Evolutionary conservation across 2,888 invertebrate genomes (phyloP), one percentile per base, ranked within the genome.

Genomic region (Thymelicus lineola): DNA sequence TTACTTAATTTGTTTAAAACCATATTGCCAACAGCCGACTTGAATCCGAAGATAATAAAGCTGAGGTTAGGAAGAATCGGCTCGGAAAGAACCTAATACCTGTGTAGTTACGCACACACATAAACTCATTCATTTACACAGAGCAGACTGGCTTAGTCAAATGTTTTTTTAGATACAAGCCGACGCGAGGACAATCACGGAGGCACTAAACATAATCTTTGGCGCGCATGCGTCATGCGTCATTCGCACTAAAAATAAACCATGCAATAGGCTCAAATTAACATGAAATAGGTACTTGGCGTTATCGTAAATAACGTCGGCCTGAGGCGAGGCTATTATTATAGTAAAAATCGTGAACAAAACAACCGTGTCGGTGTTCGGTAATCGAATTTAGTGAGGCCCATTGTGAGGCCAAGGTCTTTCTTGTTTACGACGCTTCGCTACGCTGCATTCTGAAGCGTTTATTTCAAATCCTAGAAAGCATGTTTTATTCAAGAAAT

Each of bases 331-430:
- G 73, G 73, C 70, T 75, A 76, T 81, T 81, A 76, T 81, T 81
- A 80, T 81, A 79, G 79, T 81, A 83, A 87, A 89, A 89, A 88
- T 88, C 89, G 88, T 90, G 87, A 88, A 84, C 86, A 81, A 87
- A 86, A 86, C 86, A 88, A 84, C 84, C 82, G 82, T 72, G 73
- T 71, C 73, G 81, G 79, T 82, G 84, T 90, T 90, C 87, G 81
- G 84, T 90, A 89, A 91, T 89, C 88, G 86, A 90, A 90, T 92
- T 90, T 87, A 82, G 88, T 86, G 88, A 83, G 86, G 86, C 86
- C 89, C 84, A 91, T 91, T 92, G 90, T 92, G 86, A 86, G 90
- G 91, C 91, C 93, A 93, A 93, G 93, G 93, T 82, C 89, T 83
- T 75, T 63, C 79, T 83, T 93, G 92, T 93, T 93, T 92, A 93